Base-by-base conservation (phyloP, 2,797 vertebrate species). In the Chrysolophus pictus region DNA sequence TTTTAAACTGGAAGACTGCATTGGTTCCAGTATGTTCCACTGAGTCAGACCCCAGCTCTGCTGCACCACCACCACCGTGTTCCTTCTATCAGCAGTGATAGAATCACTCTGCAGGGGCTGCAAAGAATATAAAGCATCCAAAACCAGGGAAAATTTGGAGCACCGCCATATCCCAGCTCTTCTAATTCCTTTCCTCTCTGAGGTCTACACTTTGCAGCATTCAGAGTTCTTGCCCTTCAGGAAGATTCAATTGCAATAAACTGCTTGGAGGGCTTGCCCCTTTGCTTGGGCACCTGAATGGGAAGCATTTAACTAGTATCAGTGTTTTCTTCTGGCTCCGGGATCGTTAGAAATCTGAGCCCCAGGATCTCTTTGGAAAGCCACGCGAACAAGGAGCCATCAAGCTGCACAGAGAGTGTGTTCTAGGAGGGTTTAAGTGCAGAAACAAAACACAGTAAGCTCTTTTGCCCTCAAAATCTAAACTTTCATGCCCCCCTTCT, bases 241-340 rank as follows among this genome's bases (percentile, higher is more conserved):
- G 55, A 72, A 87, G 39, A 63, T 46, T 78, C 56, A 49, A 9
- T 1, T 37, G 29, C 64, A 41, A 41, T 2, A 2, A 74, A 15
- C 22, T 69, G 7, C n/a, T 10, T 23, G 35, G 62, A 55, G 5
- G 5, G 49, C 35, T 15, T 72, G 46, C 5, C 23, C 49, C 55
- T 58, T 35, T 22, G 29, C 28, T 28, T 37, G 13, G 37, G 68
- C 1, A 1, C 26, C 51, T 31, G 23, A 64, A 28, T 26, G 19
- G 16, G 23, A 67, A 51, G 12, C 41, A 37, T 33, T 18, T 15
- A 65, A 35, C 0, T n/a, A 37, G 3, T 24, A 53, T 2, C 41
- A 41, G 42, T 7, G 13, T 22, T 12, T 1, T 6, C 13, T n/a
- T 16, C 76, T 31, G 42, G 19, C 28, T n/a, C 56, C 0, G 0